Conservation (phyloP, 2,113 vertebrate species). For the Hippocampus mohnikei region DNA sequence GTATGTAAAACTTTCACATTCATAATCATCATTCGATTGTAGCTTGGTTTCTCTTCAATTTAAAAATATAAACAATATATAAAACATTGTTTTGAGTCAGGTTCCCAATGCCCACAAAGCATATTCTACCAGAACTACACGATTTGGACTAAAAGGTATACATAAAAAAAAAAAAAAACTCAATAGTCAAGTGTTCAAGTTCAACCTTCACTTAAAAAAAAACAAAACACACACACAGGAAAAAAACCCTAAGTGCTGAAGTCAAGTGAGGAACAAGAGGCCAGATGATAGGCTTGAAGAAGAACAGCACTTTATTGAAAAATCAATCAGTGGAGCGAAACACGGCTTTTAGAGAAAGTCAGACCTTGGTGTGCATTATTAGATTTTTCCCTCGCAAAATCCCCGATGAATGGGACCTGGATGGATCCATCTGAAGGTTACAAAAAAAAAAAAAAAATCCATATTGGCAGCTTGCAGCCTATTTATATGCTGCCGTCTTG, state of each 20-base stretch:
- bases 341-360: slow-evolving; percentile 48
- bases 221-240: background rate
- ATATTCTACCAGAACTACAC: background rate
- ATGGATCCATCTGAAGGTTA: slow-evolving; percentile 9
- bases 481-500: slow-evolving; percentile 46
- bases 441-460: background rate
- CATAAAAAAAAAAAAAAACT: slow-evolving; percentile 76
- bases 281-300: slow-evolving; percentile 41
- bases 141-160: slow-evolving; percentile 69
- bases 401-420: background rate
- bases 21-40: background rate
- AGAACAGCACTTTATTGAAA: slow-evolving; percentile 57
- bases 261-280: slow-evolving; percentile 40
- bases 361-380: slow-evolving; percentile 28
- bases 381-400: slow-evolving; percentile 20
- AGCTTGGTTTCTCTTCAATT: background rate
- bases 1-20: background rate
- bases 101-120: background rate
- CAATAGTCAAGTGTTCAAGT: slow-evolving; percentile 78
- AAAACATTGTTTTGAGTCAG: background rate
- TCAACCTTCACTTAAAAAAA: slow-evolving; percentile 73
- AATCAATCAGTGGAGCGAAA: slow-evolving; percentile 48
- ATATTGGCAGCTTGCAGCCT: background rate
- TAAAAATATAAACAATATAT: too few species aligned
- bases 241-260: slow-evolving; percentile 51